Conservation (phyloP, 2,113 vertebrate genomes). For the Pelmatolapia mariae region DNA sequence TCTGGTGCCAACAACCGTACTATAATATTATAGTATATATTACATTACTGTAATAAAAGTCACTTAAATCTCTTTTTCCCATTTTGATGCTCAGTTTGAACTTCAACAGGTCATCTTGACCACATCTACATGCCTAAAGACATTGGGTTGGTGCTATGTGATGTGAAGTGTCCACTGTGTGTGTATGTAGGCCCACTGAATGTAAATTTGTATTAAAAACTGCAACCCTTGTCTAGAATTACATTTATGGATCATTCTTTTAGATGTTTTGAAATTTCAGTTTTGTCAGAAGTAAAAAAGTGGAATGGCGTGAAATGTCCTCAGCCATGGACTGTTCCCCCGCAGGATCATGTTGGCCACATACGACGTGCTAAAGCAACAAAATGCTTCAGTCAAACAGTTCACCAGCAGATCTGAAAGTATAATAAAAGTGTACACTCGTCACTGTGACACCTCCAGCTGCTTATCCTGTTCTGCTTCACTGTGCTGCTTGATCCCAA, state of each 20-base stretch:
- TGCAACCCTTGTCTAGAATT: background rate
- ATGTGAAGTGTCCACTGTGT: background rate
- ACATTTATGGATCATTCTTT: background rate
- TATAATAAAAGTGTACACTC: background rate
- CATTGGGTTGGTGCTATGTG: background rate
- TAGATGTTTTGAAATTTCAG: background rate
- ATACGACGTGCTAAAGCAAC: background rate
- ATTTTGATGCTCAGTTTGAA: background rate
- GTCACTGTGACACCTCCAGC: background rate
- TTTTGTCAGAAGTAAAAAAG: background rate
- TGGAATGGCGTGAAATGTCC: background rate
- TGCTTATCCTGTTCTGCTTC: background rate
- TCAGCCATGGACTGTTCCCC: background rate
- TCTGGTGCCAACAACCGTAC: background rate
- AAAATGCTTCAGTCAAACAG: background rate
- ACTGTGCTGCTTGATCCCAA: background rate
- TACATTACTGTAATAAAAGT: background rate
- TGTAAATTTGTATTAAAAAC: background rate
- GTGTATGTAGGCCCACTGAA: background rate
- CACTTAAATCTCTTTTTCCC: background rate
- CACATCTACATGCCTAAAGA: background rate
- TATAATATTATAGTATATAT: background rate
- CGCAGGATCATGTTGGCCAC: background rate
- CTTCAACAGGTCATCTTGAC: background rate
- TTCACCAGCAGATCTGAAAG: background rate